Percentiles rank a stretch among this genome's conserved stretches.
Conservation (phyloP, 1,140 invertebrate genomes). For the Tetramorium parvispinum region DNA sequence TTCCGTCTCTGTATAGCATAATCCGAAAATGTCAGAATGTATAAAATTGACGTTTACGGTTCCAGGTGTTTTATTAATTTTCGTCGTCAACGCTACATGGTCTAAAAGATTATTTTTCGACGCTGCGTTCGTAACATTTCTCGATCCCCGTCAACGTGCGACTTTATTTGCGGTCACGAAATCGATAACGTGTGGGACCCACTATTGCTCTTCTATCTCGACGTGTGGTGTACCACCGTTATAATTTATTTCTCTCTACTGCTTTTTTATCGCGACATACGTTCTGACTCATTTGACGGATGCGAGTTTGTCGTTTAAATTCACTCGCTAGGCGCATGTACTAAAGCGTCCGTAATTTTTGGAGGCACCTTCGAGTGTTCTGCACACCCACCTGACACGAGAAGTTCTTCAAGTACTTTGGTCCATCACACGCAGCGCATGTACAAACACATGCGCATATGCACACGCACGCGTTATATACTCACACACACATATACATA, state of each 20-base stretch:
- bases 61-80: conserved; percentile 16
- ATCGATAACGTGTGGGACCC: conserved; percentile 13
- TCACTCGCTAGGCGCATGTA: not conserved
- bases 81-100: not conserved
- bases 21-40: not conserved
- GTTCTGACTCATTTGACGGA: conserved; percentile 54
- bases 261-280: conserved; percentile 20
- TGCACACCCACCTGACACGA: conserved; percentile 66
- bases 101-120: not conserved
- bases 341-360: conserved; percentile 68
- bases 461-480: not conserved
- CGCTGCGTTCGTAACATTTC: conserved; percentile 16
- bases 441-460: not conserved
- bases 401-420: conserved; percentile 63
- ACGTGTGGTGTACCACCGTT: not conserved
- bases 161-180: conserved; percentile 49
- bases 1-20: not conserved
- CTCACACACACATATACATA: not conserved
- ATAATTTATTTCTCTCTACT: conserved; percentile 30
- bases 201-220: conserved; percentile 18
- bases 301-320: conserved; percentile 41
- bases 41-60: not conserved
- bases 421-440: conserved; percentile 8
- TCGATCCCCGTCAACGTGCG: not conserved
- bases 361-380: conserved; percentile 64